Percentiles rank a stretch among this genome's conserved stretches.
phyloP scores from a whole-genome alignment of 2,797 vertebrate species.

The Halcyon smyrnensis region DNA sequence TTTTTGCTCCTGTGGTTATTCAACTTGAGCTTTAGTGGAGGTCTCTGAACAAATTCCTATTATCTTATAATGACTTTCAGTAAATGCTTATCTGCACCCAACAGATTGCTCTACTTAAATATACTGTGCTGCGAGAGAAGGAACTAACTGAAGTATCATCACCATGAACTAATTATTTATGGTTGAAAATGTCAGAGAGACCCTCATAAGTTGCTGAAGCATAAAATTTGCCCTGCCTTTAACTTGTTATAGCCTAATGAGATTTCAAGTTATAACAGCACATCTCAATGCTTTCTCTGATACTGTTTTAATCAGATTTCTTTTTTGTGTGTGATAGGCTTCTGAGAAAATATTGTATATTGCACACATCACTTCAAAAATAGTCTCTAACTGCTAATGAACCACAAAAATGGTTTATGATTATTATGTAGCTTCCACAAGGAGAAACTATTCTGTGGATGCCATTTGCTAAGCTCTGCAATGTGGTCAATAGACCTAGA shows the following conservation, averaged over 20 bases:
- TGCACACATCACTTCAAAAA: background rate
- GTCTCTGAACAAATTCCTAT: constrained; percentile 37
- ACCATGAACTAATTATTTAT: constrained; percentile 44
- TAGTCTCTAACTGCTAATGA: background rate
- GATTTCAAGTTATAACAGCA: constrained; percentile 20
- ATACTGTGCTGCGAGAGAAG: background rate
- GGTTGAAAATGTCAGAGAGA: constrained; percentile 16
- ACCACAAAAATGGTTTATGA: background rate
- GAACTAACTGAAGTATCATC: background rate
- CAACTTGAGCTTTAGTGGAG: background rate
- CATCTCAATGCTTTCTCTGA: background rate
- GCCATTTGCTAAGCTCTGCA: background rate
- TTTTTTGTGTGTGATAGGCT: background rate
- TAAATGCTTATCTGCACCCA: constrained; percentile 60
- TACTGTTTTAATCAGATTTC: constrained; percentile 18
- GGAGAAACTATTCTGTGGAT: background rate
- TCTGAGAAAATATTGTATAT: background rate
- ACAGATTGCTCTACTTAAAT: constrained; percentile 48
- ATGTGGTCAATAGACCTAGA: background rate
- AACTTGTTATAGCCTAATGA: constrained; percentile 11
- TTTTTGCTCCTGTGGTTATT: constrained; percentile 10
- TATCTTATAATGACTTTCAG: constrained; percentile 29
- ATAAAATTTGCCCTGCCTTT: constrained; percentile 44
- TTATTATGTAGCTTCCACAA: background rate
- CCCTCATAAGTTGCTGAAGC: constrained; percentile 37